These are phyloP conservation scores for Myrmecophaga tridactyla DNA, from an alignment of 2,113 vertebrate species.

Conservation along the genomic window DNA sequence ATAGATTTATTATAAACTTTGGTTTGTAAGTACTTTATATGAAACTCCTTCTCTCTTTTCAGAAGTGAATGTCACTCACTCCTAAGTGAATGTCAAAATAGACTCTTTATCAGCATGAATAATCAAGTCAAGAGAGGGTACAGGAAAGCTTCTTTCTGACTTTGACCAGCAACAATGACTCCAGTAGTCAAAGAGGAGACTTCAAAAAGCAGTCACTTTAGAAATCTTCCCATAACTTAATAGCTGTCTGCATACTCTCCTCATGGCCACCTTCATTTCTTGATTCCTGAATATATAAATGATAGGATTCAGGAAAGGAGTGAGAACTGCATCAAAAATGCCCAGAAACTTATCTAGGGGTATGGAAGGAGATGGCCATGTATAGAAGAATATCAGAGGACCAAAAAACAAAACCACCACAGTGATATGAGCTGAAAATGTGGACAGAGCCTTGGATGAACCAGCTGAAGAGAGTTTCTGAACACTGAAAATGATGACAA, in stretches of 20 bases:
- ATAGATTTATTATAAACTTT: not conserved
- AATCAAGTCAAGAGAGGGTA: not conserved
- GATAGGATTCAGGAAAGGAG: slow-evolving; percentile 69
- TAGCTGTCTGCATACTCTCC: slow-evolving; percentile 22
- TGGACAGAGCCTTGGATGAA: too few relatives aligned
- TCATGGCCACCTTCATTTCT: slow-evolving; percentile 62
- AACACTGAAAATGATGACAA: slow-evolving; percentile 60
- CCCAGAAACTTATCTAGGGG: slow-evolving; percentile 34
- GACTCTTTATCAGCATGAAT: not conserved
- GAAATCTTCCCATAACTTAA: not conserved
- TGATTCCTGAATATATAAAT: slow-evolving; percentile 72
- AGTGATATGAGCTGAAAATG: not conserved
- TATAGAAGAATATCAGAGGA: slow-evolving; percentile 59
- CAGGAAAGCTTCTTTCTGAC: not conserved
- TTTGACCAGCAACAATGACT: not conserved
- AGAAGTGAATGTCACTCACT: not conserved
- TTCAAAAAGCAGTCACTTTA: not conserved
- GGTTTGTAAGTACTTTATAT: not conserved
- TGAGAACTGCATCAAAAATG: slow-evolving; percentile 66
- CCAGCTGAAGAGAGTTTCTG: slow-evolving; percentile 7
- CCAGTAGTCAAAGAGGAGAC: not conserved
- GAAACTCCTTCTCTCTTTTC: not conserved
- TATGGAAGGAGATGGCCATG: not conserved
- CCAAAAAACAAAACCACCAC: not conserved
- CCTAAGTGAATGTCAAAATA: not conserved